Evolutionary conservation across 2,888 invertebrate genomes (phyloP), one percentile per base, ranked within the genome.

Genomic region (Pyrocoelia pectoralis): DNA sequence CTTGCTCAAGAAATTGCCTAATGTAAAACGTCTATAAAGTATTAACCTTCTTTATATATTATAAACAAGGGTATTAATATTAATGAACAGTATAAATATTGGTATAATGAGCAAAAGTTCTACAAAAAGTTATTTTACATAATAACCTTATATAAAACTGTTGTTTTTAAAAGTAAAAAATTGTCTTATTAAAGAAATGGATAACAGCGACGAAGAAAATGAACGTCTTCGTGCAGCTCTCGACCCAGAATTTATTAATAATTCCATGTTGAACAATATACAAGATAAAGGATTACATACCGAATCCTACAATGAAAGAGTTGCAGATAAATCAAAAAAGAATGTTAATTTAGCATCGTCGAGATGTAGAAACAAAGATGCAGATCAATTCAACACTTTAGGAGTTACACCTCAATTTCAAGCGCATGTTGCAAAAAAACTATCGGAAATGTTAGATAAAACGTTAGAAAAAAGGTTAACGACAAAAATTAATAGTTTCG

Each of bases 351-450:
- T 10, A 10, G 72, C 73, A 18, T 78, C 77, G 2, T 59, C 77
- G 56, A 67, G 79, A 43, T 70, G 61, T 3, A 66, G 67, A 18
- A 38, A 80, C 33, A 80, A 79, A 65, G 77, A 84, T 6, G 80
- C 83, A 38, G 84, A 85, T 66, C 85, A 86, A 67, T 86, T 84
- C 70, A 85, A 85, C 74, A 79, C 84, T 0, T 83, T 78, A n/a
- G 72, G 82, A 71, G 84, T 86, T 1, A 85, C 86, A 2, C 81
- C 81, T 13, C 82, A 84, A 68, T 81, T 86, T 77, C 85, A 85
- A 71, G 82, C 79, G 33, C 79, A 77, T 61, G 84, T 87, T 53
- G 84, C 84, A 6, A 82, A 81, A 43, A 84, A 84, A 76, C 74
- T 87, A 43, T 83, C 85, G 1, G 78, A 77, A 14, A 76, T 85